Conservation (phyloP, 2,888 invertebrate species). For the Dicycla oo region DNA sequence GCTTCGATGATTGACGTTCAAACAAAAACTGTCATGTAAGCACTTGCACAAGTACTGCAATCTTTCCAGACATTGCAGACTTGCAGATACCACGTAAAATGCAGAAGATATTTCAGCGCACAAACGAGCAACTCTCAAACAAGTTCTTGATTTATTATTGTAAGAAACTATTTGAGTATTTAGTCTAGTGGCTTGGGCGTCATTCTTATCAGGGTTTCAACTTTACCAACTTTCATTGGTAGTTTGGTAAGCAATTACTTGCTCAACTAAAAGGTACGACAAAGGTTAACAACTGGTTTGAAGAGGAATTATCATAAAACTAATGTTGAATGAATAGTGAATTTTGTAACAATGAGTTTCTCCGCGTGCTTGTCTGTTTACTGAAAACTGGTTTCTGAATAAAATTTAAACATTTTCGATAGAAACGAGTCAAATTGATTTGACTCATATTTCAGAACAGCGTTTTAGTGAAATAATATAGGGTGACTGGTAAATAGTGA, state of each 20-base stretch:
- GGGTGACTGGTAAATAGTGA: too few species aligned
- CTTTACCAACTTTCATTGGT: constrained; percentile 71
- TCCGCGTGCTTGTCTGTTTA: constrained; percentile 14
- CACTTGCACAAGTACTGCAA: constrained; percentile 49
- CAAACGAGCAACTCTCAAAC: constrained; percentile 72
- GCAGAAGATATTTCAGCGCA: constrained; percentile 63
- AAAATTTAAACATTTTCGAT: neutral
- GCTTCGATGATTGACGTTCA: constrained; percentile 25
- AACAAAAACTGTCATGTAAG: constrained; percentile 38
- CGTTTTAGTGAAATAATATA: too few species aligned
- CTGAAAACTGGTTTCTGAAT: neutral
- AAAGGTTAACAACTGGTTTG: constrained; percentile 60
- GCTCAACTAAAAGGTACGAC: constrained; percentile 64
- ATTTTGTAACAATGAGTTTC: constrained; percentile 16
- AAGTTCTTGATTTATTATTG: constrained; percentile 83
- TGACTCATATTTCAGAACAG: neutral
- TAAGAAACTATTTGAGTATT: constrained; percentile 82
- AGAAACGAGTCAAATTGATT: neutral
- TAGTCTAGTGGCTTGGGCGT: constrained; percentile 79
- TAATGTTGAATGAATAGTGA: constrained; percentile 16
- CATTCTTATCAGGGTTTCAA: constrained; percentile 77
- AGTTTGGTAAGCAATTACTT: constrained; percentile 72
- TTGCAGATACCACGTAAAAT: constrained; percentile 58
- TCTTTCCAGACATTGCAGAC: constrained; percentile 56
- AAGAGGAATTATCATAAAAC: constrained; percentile 53